These are phyloP conservation scores for Pecten maximus DNA, from an alignment of 2,888 invertebrate species.

Conservation along the genomic window DNA sequence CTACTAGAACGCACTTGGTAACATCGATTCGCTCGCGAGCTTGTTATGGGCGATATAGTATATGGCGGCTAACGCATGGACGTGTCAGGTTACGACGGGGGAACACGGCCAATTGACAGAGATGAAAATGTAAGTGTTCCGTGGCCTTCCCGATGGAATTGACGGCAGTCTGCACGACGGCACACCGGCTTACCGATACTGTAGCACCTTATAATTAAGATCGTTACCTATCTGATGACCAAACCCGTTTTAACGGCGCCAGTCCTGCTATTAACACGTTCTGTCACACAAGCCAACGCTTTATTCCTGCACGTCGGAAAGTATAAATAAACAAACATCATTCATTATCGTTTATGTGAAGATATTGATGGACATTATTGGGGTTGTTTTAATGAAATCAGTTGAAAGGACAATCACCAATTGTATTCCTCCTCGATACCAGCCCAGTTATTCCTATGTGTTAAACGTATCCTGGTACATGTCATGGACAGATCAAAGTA, in stretches of 20 bases:
- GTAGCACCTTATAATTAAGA: neutral
- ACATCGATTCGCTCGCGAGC: conserved; percentile 8
- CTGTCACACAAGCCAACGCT: neutral
- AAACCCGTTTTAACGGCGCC: neutral
- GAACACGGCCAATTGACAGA: conserved; percentile 14
- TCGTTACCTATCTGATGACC: neutral
- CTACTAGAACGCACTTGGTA: conserved; percentile 13
- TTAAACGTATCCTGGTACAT: no score
- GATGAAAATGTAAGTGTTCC: conserved; percentile 33
- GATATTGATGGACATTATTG: neutral
- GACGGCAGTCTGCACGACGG: neutral
- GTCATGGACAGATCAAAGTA: no score
- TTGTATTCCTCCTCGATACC: no score
- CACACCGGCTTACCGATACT: neutral
- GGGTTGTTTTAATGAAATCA: neutral
- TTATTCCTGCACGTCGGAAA: neutral
- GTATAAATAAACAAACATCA: neutral
- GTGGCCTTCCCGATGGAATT: neutral
- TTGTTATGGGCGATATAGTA: neutral
- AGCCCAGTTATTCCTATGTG: no score
- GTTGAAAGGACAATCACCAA: neutral
- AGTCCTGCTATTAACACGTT: neutral
- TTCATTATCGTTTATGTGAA: neutral
- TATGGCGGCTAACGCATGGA: neutral
- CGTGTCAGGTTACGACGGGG: neutral